Evolutionary conservation across 2,113 vertebrate genomes (phyloP), one percentile per base, ranked within the genome.

Genomic region (Spea multiplicata): DNA sequence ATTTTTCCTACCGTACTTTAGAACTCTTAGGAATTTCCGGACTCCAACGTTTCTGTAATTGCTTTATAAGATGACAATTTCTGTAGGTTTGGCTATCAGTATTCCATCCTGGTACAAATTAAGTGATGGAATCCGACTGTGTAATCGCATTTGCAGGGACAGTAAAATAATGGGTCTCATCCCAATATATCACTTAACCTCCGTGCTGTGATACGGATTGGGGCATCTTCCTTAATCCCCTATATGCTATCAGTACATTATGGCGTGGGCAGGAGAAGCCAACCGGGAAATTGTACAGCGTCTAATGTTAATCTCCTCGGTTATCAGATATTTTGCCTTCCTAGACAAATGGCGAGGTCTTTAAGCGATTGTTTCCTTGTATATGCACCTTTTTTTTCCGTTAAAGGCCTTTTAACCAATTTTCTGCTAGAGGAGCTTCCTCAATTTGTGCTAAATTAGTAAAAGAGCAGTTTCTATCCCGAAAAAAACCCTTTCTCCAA

Each of bases 101-200:
- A 80, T 80, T 73, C 77, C 9, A 67, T 12, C 45, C 71, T 71
- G 44, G 78, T 17, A 74, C 64, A 74, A 80, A 74, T 73, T 16
- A 79, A 62, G 66, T 79, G 77, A 73, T 73, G 73, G 78, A 68
- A 80, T 68, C 64, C 64, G 62, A 50, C 71, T 59, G 78, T 68
- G 78, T 80, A 74, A 80, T 80, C 71, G 78, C 71, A 59, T 80
- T 73, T 80, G 52, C 78, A 61, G 71, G 52, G 17, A 68, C 78
- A 12, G 77, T 73, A 73, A 80, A 74, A 80, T 80, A 80, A 80
- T 80, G 71, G 78, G 64, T 50, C 78, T 80, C 78, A 68, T 80
- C 78, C 78, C 71, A 61, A 74, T 80, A 80, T 80, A 74, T 80
- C 78, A 80, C 78, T 80, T 80, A 80, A 74, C 78, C 78, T 80